Conservation (phyloP, 2,113 vertebrate species). For the Pachycephala philippinensis region DNA sequence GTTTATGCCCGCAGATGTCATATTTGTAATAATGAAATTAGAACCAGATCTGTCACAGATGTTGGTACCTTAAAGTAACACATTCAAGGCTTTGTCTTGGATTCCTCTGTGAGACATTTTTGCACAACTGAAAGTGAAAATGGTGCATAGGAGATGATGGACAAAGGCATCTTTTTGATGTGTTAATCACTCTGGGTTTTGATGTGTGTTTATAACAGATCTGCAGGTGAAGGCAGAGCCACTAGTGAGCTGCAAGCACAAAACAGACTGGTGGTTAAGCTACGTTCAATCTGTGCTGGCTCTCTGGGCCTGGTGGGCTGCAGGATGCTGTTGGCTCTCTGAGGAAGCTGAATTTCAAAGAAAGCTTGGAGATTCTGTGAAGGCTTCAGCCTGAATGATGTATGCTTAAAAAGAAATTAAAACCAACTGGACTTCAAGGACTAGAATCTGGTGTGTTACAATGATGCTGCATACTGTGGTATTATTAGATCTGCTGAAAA, state of each 20-base stretch:
- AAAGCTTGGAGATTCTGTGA: not conserved
- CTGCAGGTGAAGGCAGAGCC: not conserved
- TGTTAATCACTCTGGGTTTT: not conserved
- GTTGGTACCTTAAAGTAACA: not conserved
- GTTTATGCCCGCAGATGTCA: not conserved
- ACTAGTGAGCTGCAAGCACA: not conserved
- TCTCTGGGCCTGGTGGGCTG: not conserved
- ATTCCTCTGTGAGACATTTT: not conserved
- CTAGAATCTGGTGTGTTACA: not conserved
- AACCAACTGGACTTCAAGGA: not conserved
- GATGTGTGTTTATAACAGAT: not conserved
- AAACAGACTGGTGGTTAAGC: not conserved
- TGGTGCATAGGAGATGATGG: not conserved
- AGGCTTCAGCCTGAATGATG: not conserved
- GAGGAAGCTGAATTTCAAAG: not conserved
- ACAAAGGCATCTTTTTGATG: not conserved
- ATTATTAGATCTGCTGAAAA: not conserved
- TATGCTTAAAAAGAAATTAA: not conserved
- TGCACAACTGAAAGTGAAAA: not conserved
- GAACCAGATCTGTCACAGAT: not conserved
- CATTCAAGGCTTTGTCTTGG: not conserved
- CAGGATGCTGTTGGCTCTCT: not conserved
- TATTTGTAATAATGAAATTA: not conserved
- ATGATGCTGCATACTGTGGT: not conserved
- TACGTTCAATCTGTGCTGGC: rapidly evolving